Evolutionary conservation across 1,140 invertebrate species (phyloP), one percentile per base, ranked within the genome.

Genomic region (Drosophila yakuba): DNA sequence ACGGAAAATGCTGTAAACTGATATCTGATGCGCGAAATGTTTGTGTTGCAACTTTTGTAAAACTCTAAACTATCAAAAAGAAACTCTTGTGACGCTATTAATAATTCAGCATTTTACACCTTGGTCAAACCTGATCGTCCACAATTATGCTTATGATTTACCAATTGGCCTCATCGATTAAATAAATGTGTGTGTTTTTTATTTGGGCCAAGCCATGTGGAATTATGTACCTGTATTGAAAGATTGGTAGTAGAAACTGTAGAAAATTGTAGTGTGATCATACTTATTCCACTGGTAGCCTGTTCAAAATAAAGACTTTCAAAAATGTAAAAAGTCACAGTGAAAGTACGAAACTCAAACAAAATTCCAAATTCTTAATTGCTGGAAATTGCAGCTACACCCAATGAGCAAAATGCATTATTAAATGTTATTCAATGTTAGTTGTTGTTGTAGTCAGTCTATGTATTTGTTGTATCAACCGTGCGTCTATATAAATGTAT

Each of bases 21-120:
- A 75, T 74, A 86, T 83, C 79, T 86, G 84, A 86, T 73, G 79
- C 83, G 83, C 83, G 83, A 89, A 89, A 59, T 89, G 69, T 89
- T 89, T 89, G 69, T 89, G 80, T 89, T 89, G 84, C 85, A 89
- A 89, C 84, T 84, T 84, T 86, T 81, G 64, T 86, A 75, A 76
- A 80, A 58, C 28, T 48, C 48, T 67, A 59, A 61, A 71, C 52
- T 45, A 60, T 20, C 12, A 36, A 48, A 68, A 58, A 32, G 44
- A 45, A 57, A 51, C 44, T 45, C 38, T 10, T 51, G 17, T 54
- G 60, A 72, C 38, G 66, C 66, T 85, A 77, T 58, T 59, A 83
- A 71, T 55, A 86, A 75, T 86, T 80, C 57, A 77, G 64, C 64
- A 81, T 86, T 71, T 79, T 62, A 86, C 83, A 88, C 83, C 63